Conservation (phyloP, 2,797 vertebrate genomes). For the Distichodus sexfasciatus region DNA sequence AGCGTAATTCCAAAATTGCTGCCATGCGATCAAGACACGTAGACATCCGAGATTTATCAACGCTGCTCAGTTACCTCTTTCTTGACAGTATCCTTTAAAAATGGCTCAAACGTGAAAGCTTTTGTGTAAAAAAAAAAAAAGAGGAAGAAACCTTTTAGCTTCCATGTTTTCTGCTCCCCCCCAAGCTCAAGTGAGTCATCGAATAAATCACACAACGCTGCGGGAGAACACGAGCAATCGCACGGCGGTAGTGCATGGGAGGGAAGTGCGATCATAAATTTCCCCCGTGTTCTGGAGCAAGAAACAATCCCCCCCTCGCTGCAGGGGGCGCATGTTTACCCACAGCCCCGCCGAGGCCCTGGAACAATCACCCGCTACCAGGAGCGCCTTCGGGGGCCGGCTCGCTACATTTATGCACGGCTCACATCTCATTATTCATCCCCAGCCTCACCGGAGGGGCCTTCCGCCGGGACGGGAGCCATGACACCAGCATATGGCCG, state of each 20-base stretch:
- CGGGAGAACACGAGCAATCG: conserved; percentile 43
- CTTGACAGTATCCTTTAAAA: conserved; percentile 19
- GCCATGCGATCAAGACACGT: background rate
- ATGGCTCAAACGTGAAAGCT: conserved; percentile 17
- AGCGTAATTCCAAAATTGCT: background rate
- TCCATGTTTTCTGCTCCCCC: conserved; percentile 22
- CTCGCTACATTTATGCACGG: conserved; percentile 74
- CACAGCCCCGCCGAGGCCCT: conserved; percentile 68
- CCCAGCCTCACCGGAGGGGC: conserved; percentile 63
- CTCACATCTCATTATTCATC: conserved; percentile 74
- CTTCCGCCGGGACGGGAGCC: conserved; percentile 57
- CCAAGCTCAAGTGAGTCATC: conserved; percentile 15
- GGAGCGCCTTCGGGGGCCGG: conserved; percentile 63
- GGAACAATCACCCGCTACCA: conserved; percentile 73
- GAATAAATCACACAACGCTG: conserved; percentile 70
- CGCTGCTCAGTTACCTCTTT: background rate
- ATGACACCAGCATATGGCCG: conserved; percentile 61
- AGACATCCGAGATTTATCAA: background rate
- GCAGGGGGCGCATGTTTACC: conserved; percentile 74
- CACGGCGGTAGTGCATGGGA: conserved; percentile 59
- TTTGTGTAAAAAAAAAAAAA: no score
- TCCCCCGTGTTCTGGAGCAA: conserved; percentile 58
- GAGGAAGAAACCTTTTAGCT: background rate
- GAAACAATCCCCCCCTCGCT: conserved; percentile 57
- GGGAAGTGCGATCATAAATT: conserved; percentile 69